Evolutionary conservation across 2,113 vertebrate genomes (phyloP).

Genomic region (Brevimyrus niger): DNA sequence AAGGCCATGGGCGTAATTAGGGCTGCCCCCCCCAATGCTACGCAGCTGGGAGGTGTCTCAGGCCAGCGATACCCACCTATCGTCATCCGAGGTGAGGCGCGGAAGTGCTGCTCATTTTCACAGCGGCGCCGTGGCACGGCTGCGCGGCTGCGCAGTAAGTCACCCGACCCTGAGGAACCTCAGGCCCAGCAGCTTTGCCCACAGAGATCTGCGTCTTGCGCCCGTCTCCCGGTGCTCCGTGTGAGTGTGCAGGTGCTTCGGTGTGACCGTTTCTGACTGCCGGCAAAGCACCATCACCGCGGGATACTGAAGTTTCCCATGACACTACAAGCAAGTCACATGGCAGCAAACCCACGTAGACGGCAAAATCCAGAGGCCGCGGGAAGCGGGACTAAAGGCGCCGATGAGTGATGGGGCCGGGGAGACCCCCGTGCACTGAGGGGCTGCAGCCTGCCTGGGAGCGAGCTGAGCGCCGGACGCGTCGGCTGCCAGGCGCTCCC

Average conservation of each 20-base stretch:
- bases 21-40: background rate
- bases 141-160: background rate
- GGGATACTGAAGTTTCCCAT: background rate
- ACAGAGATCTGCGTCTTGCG: background rate
- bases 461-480: background rate
- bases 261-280: background rate
- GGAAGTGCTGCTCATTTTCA: background rate
- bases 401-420: background rate
- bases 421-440: background rate
- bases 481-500: background rate
- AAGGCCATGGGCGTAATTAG: background rate
- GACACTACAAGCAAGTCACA: conserved; percentile 4
- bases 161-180: background rate
- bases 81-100: background rate
- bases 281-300: background rate
- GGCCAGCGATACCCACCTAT: background rate
- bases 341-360: background rate
- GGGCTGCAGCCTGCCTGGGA: background rate
- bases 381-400: background rate
- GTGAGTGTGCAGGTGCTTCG: background rate
- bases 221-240: background rate
- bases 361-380: background rate
- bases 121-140: too few species aligned
- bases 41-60: background rate
- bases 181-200: background rate